Percentiles rank a stretch among this genome's conserved stretches.
Conservation (phyloP, 2,113 vertebrate species). For the Dipodomys ordii region DNA sequence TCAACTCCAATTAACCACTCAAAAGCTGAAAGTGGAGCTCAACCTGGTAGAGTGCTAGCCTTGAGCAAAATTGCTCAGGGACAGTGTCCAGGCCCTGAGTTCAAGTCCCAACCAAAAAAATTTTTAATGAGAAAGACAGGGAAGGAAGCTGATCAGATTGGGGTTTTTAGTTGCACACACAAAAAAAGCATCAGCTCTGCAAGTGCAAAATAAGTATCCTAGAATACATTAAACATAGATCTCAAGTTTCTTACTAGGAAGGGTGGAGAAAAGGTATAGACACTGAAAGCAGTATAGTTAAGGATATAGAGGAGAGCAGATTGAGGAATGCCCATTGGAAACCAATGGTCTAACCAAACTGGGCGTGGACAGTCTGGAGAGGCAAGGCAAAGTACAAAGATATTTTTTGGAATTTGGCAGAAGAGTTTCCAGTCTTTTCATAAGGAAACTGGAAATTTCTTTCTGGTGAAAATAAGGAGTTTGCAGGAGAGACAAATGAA, state of each 20-base stretch:
- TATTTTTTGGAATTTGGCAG: neutral
- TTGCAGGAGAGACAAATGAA: neutral
- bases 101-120: too few relatives aligned
- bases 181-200: neutral
- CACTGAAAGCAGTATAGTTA: neutral
- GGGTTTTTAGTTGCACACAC: neutral
- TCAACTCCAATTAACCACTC: too few relatives aligned
- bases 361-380: neutral
- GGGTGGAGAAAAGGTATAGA: neutral
- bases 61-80: too few relatives aligned
- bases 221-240: neutral
- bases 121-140: neutral
- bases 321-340: fast-evolving
- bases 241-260: neutral
- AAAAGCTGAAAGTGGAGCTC: too few relatives aligned
- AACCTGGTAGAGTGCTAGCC: too few relatives aligned
- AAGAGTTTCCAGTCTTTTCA: neutral
- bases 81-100: too few relatives aligned
- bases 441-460: neutral
- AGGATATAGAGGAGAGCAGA: neutral
- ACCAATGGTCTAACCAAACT: fast-evolving
- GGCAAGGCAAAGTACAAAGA: neutral
- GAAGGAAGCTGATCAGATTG: neutral
- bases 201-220: neutral
- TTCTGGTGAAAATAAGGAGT: neutral